Percentiles rank a stretch among this genome's conserved stretches.
Evolutionary conservation across 2,888 invertebrate species (phyloP).

Genomic region (Cremastobaeus sp.): DNA sequence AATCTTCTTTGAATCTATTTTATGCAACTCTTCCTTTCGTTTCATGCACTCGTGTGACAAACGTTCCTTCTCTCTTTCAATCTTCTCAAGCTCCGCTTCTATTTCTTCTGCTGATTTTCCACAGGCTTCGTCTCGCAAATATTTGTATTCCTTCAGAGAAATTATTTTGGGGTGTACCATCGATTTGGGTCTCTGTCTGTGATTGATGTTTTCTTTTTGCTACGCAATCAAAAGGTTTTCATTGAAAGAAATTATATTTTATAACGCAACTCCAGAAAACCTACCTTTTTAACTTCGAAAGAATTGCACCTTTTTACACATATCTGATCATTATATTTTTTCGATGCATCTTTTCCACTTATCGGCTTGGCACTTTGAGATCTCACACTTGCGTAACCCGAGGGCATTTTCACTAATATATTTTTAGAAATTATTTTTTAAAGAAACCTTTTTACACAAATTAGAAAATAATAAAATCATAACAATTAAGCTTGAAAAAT

Average conservation of each 20-base stretch:
- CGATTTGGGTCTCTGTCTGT: no score
- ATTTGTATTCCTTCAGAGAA: slow-evolving; percentile 81
- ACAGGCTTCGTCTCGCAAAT: slow-evolving; percentile 63
- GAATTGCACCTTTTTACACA: slow-evolving; percentile 22
- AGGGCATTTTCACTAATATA: no score
- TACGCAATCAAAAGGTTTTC: neutral
- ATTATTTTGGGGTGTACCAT: slow-evolving; percentile 82
- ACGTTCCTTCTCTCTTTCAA: slow-evolving; percentile 66
- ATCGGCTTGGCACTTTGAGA: slow-evolving; percentile 25
- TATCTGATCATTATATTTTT: neutral
- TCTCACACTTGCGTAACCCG: no score
- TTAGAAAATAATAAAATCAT: no score
- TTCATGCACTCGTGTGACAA: slow-evolving; percentile 69
- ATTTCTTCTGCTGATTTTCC: slow-evolving; percentile 64
- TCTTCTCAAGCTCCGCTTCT: slow-evolving; percentile 55
- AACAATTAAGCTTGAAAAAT: no score
- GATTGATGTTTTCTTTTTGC: no score
- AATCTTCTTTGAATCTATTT: slow-evolving; percentile 67
- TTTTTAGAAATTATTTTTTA: no score
- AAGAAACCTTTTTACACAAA: no score
- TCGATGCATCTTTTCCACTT: slow-evolving; percentile 1
- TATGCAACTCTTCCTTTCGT: slow-evolving; percentile 71
- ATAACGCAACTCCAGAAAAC: neutral
- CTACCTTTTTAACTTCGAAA: slow-evolving; percentile 18
- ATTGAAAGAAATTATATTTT: neutral